Evolutionary conservation across 2,113 vertebrate species (phyloP).

Genomic region (Microcebus griseorufus): DNA sequence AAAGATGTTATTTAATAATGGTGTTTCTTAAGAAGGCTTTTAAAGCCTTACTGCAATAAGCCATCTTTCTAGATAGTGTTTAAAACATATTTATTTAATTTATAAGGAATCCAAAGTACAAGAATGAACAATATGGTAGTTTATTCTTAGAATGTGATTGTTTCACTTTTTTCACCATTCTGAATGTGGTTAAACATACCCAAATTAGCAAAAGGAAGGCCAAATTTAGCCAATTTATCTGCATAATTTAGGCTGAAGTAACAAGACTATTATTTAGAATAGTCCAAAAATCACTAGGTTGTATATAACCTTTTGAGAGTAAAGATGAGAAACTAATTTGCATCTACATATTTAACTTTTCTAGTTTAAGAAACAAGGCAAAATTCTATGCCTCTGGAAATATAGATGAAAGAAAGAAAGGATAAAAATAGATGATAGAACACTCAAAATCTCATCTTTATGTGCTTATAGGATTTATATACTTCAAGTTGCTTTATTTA

Average conservation of each 20-base stretch:
- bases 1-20: conserved; percentile 4
- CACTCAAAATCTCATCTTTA: conserved; percentile 18
- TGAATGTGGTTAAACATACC: conserved; percentile 28
- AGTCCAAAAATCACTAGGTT: conserved; percentile 34
- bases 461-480: background rate
- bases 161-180: conserved; percentile 42
- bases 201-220: background rate
- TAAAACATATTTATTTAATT: conserved; percentile 41
- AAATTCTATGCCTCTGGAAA: conserved; percentile 7
- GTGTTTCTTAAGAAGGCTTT: conserved; percentile 45
- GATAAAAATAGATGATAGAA: background rate
- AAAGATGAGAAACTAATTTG: conserved; percentile 29
- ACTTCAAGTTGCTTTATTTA: conserved; percentile 36
- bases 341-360: background rate
- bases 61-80: conserved; percentile 30
- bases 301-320: conserved; percentile 49
- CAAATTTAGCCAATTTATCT: conserved; percentile 20
- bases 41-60: conserved; percentile 29
- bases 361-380: conserved; percentile 25
- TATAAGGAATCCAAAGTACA: conserved; percentile 39
- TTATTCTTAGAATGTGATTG: conserved; percentile 35
- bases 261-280: conserved; percentile 31
- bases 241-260: conserved; percentile 11
- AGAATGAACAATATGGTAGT: conserved; percentile 28
- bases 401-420: background rate